Percentiles rank a stretch among this genome's conserved stretches.
These are phyloP conservation scores for Callionymus lyra DNA, from an alignment of 2,113 vertebrate species.

Conservation along the genomic window DNA sequence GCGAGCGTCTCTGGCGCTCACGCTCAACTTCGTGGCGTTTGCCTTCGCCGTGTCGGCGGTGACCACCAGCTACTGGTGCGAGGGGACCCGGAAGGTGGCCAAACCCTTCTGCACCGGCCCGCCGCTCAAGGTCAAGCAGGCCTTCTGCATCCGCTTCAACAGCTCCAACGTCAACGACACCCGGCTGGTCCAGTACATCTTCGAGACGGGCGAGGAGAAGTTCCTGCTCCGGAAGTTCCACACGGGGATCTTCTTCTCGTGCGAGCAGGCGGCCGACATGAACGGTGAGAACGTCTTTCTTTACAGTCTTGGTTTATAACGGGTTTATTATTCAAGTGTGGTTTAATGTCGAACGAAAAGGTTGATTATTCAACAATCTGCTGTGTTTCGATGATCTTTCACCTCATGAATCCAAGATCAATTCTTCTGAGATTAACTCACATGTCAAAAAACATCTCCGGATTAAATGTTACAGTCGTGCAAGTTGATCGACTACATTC, in stretches of 20 bases:
- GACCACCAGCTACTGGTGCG: slow-evolving; percentile 85
- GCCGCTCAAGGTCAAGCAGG: slow-evolving; percentile 47
- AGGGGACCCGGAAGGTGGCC: slow-evolving; percentile 76
- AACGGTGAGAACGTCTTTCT: slow-evolving; percentile 72
- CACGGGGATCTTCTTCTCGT: slow-evolving; percentile 82
- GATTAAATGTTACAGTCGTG: no score
- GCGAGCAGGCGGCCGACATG: slow-evolving; percentile 70
- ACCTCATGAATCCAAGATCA: no score
- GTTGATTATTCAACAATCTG: no score
- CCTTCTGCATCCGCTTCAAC: slow-evolving; percentile 74
- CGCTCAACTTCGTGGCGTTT: slow-evolving; percentile 73
- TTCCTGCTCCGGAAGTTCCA: slow-evolving; percentile 75
- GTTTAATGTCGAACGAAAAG: no score
- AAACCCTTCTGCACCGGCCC: slow-evolving; percentile 77
- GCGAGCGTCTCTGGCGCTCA: slow-evolving; percentile 71
- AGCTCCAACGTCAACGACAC: slow-evolving; percentile 64
- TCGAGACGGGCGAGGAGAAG: slow-evolving; percentile 82
- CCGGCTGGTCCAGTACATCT: slow-evolving; percentile 76
- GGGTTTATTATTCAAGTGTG: no score
- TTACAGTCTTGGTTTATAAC: no score
- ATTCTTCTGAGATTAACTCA: no score
- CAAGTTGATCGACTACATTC: no score
- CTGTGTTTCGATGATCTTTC: no score
- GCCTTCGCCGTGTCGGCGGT: slow-evolving; percentile 74
- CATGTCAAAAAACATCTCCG: no score